Evolutionary conservation across 2,113 vertebrate genomes (phyloP).

Genomic region (Macrotus californicus): DNA sequence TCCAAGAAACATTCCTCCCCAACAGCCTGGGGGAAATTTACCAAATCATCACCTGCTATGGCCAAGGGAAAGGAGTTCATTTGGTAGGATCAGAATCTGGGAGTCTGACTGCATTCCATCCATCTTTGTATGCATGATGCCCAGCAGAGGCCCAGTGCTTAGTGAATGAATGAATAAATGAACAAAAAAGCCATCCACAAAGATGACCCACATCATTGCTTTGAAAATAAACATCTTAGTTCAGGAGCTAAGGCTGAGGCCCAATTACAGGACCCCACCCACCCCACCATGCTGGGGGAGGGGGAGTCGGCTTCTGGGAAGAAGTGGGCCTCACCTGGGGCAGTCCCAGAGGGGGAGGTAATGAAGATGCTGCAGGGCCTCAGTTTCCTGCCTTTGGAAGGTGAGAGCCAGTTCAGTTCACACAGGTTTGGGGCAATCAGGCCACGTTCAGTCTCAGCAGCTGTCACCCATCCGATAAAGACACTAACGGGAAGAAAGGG

Average conservation of each 20-base stretch:
- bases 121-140: neutral
- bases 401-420: neutral
- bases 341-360: neutral
- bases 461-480: neutral
- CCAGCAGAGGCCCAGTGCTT: too few species aligned
- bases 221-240: neutral
- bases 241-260: too few species aligned
- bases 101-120: neutral
- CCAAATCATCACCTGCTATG: neutral
- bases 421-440: neutral
- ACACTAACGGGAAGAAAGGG: neutral
- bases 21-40: neutral
- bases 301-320: neutral
- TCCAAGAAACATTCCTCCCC: neutral
- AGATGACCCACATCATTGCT: neutral
- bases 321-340: neutral
- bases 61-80: neutral
- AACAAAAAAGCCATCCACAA: neutral
- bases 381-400: neutral
- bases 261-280: neutral
- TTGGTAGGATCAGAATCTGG: rapidly evolving
- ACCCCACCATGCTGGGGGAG: rapidly evolving
- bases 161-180: neutral
- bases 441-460: neutral
- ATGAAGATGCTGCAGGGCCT: neutral